These are phyloP conservation scores for Drosophila watanabei DNA, from an alignment of 1,140 invertebrate species.

Conservation along the genomic window DNA sequence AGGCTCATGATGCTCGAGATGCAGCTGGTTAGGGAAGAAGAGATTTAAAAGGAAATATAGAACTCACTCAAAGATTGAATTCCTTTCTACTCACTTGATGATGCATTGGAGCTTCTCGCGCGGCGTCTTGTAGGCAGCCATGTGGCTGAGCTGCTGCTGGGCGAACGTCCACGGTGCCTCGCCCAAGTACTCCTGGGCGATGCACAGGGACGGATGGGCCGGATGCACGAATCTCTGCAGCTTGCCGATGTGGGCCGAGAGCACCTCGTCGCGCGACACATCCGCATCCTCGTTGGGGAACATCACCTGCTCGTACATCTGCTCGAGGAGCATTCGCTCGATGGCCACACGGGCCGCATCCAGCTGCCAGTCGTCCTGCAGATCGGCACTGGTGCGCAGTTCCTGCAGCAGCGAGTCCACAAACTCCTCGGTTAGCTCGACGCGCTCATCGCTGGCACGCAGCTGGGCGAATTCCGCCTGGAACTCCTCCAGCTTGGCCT, in stretches of 20 bases:
- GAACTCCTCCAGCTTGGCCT: conserved; percentile 89
- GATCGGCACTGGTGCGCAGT: conserved; percentile 52
- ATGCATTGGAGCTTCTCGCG: conserved; percentile 95
- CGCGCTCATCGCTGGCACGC: conserved; percentile 93
- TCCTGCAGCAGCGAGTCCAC: conserved; percentile 85
- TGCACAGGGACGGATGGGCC: conserved; percentile 93
- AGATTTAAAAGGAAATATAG: background rate
- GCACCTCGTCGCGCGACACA: conserved; percentile 95
- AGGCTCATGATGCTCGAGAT: conserved; percentile 97
- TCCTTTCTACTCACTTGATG: conserved; percentile 73
- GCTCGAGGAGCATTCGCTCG: conserved; percentile 93
- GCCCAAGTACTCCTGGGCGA: conserved; percentile 93
- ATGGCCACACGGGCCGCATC: conserved; percentile 91
- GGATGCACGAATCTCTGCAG: conserved; percentile 93
- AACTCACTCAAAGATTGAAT: no score
- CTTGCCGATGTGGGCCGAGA: conserved; percentile 95
- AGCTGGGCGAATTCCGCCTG: conserved; percentile 91
- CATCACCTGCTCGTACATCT: conserved; percentile 96
- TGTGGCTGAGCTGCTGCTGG: conserved; percentile 95
- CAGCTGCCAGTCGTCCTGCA: conserved; percentile 89
- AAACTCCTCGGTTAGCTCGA: conserved; percentile 90
- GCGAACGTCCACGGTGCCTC: conserved; percentile 99
- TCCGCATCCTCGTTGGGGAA: conserved; percentile 99
- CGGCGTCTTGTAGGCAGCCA: conserved; percentile 97
- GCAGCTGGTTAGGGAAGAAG: conserved; percentile 87